Base-by-base conservation (phyloP, 2,888 invertebrate genomes). In the Diadromus collaris region DNA sequence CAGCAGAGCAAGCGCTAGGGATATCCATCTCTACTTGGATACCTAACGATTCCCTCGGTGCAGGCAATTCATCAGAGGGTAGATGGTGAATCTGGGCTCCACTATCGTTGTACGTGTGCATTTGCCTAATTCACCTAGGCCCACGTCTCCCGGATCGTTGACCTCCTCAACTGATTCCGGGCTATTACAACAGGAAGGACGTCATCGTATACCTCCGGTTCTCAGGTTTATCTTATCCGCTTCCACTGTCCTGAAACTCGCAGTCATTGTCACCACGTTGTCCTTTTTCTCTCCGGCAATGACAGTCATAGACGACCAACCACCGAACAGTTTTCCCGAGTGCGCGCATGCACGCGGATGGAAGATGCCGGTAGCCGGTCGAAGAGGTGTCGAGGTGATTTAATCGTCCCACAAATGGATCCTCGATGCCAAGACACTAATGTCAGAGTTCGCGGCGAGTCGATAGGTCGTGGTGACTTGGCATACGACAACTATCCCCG, bases 11-110 rank as follows among this genome's bases (percentile, higher is more conserved):
- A 56, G 70, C 72, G 80, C 81, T 81, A 79, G 80, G 85, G 86
- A 86, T 88, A 87, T 86, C 85, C 85, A 86, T 87, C 88, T 85
- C 88, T 85, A 83, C 86, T 86, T 86, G 83, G 83, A 38, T 10
- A 84, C 82, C 84, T 86, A 87, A 89, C 87, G 88, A 88, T 88
- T 86, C 89, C 88, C 89, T 85, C 78, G 88, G 85, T 85, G 85
- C 69, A 34, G 38, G 87, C 86, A 85, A 89, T 89, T 86, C 88
- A 87, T 89, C 89, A 89, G 65, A 60, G 54, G 54, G 73, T 65
- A 65, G 34, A 67, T 29, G 54, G 13, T 60, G 65, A 69, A 65
- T 68, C 68, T 60, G 51, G 41, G 56, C 38, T 56, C 69, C 38
- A 48, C 63, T 79, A 64, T 72, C 71, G 51, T 34, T 38, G 51